These are phyloP conservation scores for Dicrostonyx torquatus DNA, from an alignment of 2,797 vertebrate species.

Conservation along the genomic window DNA sequence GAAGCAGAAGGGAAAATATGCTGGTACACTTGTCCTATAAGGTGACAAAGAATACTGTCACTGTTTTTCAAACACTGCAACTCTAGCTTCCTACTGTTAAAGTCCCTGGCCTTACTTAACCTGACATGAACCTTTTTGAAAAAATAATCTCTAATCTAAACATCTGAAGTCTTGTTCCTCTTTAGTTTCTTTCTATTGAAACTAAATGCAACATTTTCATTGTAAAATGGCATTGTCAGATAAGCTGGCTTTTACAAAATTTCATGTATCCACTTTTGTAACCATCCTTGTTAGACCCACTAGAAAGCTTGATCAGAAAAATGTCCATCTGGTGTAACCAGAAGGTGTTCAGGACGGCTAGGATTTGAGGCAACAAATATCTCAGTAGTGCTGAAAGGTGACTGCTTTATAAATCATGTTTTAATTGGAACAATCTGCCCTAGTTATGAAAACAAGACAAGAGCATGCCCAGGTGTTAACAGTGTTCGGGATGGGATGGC, in stretches of 20 bases:
- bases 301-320: neutral
- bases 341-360: neutral
- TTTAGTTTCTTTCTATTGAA: slow-evolving; percentile 3
- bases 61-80: neutral
- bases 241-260: neutral
- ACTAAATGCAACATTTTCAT: neutral
- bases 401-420: neutral
- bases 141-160: neutral
- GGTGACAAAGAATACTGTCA: neutral
- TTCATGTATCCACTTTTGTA: neutral
- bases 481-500: neutral
- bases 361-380: neutral
- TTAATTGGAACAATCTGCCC: neutral
- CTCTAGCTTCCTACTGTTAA: neutral
- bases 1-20: neutral
- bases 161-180: slow-evolving; percentile 21
- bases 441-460: neutral
- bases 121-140: slow-evolving; percentile 11
- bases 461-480: neutral
- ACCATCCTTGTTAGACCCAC: neutral
- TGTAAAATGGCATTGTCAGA: neutral
- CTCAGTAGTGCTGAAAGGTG: neutral
- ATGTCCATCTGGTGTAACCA: neutral
- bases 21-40: neutral
- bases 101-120: neutral